Base-by-base conservation (phyloP, 2,888 invertebrate species). In the Erynnis tages region DNA sequence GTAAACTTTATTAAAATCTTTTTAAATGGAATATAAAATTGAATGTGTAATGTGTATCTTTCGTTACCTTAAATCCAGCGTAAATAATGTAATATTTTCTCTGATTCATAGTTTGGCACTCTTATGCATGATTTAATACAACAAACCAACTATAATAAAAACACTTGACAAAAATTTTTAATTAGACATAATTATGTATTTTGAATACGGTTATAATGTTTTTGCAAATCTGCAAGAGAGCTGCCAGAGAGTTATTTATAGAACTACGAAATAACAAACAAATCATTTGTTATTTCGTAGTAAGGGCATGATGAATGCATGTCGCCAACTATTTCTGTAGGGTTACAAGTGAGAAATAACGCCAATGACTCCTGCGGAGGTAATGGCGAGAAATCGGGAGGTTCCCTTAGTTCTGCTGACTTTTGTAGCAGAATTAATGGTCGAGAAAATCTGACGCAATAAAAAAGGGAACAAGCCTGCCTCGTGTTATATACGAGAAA, bases 241-340 rank as follows among this genome's bases (percentile, higher is more conserved):
- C n/a, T n/a, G n/a, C n/a, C n/a, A n/a, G n/a, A n/a, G n/a, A n/a
- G n/a, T n/a, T n/a, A 21, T 21, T 4, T 5, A 21, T 21, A 29
- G 2, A 30, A 10, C 10, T 11, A 11, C 5, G 13, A 1, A 13
- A 7, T 10, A 30, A 19, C 7, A 13, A 23, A 13, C 21, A 8
- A 19, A 14, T 34, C 7, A 10, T 10, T 37, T 19, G 3, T 10
- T 8, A 14, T 13, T 16, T 23, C 34, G 8, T 66, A 57, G 79
- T 82, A 80, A 62, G 67, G 70, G 65, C 44, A 46, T 55, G 62
- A 61, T 65, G 58, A 61, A 67, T 66, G 69, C 56, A 63, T 61
- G 69, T 75, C 69, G 63, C 71, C 69, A 73, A 77, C 78, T 77
- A 76, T 75, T 76, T 73, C 63, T 63, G 62, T 57, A 66, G 67